Evolutionary conservation across 2,888 invertebrate genomes (phyloP).

Genomic region (Diogma glabrata): DNA sequence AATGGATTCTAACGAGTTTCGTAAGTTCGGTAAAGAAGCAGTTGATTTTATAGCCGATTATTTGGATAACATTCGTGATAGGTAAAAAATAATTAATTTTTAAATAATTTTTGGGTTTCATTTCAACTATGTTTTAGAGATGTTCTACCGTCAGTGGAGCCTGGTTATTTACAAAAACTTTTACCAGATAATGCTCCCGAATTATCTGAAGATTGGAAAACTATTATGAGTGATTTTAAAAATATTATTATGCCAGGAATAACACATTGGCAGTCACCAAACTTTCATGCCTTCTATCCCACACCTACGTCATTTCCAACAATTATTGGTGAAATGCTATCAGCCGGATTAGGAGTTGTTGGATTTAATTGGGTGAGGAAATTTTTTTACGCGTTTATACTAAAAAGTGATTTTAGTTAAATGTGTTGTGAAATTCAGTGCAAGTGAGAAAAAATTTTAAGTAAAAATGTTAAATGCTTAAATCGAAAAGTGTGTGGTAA

Average conservation of each 20-base stretch:
- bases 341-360: constrained; percentile 54
- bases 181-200: constrained; percentile 7
- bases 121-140: too few relatives aligned
- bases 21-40: constrained; percentile 65
- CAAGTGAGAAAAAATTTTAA: too few relatives aligned
- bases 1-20: constrained; percentile 63
- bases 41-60: constrained; percentile 79
- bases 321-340: constrained; percentile 45
- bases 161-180: constrained; percentile 7
- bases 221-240: constrained; percentile 7
- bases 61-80: constrained; percentile 61
- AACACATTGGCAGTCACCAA: constrained; percentile 47
- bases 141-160: constrained; percentile 8
- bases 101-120: too few relatives aligned
- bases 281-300: constrained; percentile 45
- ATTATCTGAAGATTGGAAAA: constrained; percentile 1
- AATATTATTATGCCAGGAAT: constrained; percentile 21
- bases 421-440: too few relatives aligned
- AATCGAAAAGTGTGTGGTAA: too few relatives aligned
- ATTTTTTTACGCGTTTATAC: background rate
- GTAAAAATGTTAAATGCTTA: too few relatives aligned
- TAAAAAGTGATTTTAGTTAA: background rate
- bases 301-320: constrained; percentile 42
- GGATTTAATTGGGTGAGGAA: constrained; percentile 70
- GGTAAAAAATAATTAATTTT: too few relatives aligned